These are phyloP conservation scores for Zaprionus camerounensis DNA, from an alignment of 1,140 invertebrate species.

Conservation along the genomic window DNA sequence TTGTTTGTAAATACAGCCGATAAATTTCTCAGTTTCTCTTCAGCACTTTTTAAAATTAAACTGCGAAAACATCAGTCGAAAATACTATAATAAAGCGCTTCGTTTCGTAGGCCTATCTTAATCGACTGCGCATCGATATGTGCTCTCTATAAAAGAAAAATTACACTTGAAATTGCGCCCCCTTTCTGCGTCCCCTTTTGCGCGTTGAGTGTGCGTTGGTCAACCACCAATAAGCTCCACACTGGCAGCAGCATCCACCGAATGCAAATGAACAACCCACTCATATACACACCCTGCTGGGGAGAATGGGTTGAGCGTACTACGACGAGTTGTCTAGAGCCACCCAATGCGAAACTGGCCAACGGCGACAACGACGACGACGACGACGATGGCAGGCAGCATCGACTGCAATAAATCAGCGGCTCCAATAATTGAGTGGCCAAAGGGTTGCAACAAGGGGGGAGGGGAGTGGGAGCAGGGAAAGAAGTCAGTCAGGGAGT, in stretches of 20 bases:
- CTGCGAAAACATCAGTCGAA: background rate
- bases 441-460: slow-evolving; percentile 40
- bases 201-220: slow-evolving; percentile 50
- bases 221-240: slow-evolving; percentile 68
- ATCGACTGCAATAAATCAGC: slow-evolving; percentile 72
- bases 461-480: background rate
- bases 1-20: no score
- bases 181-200: slow-evolving; percentile 13
- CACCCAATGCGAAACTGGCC: slow-evolving; percentile 42
- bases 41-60: background rate
- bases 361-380: slow-evolving; percentile 15
- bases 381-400: background rate
- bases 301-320: background rate
- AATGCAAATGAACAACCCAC: slow-evolving; percentile 72
- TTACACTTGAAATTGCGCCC: slow-evolving; percentile 67
- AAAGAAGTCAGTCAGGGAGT: background rate
- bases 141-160: slow-evolving; percentile 43
- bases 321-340: slow-evolving; percentile 44
- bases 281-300: slow-evolving; percentile 13
- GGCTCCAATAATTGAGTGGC: slow-evolving; percentile 77
- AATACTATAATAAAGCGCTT: slow-evolving; percentile 6
- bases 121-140: slow-evolving; percentile 55
- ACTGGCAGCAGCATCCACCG: slow-evolving; percentile 27
- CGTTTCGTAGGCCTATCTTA: slow-evolving; percentile 1
- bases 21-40: background rate